Percentiles rank a stretch among this genome's conserved stretches.
Conservation (phyloP, 2,888 invertebrate genomes). For the Coenonympha arcania region DNA sequence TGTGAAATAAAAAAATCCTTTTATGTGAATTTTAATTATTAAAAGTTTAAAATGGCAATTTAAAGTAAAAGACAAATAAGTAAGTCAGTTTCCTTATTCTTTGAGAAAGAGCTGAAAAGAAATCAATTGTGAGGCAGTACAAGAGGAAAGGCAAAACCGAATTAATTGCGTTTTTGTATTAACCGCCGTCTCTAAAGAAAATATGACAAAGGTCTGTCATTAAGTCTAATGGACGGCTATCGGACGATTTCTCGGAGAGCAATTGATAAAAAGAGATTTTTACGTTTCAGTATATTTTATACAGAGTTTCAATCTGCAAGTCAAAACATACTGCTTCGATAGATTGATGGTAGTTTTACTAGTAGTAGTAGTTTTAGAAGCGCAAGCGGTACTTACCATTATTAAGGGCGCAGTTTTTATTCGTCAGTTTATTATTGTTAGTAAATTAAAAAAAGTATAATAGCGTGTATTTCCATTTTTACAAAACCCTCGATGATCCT, state of each 20-base stretch:
- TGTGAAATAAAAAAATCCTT: no score
- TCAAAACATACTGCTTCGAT: no score
- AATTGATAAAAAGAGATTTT: background rate
- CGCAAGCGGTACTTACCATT: no score
- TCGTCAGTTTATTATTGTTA: no score
- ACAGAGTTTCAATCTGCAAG: background rate
- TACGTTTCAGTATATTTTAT: background rate
- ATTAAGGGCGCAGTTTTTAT: no score
- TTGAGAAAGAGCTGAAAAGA: background rate
- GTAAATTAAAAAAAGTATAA: no score
- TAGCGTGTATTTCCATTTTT: no score
- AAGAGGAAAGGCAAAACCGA: background rate
- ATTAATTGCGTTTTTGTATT: conserved; percentile 4
- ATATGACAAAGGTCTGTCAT: conserved; percentile 4
- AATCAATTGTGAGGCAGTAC: background rate
- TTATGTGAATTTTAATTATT: no score
- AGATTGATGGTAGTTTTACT: no score
- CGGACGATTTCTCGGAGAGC: background rate
- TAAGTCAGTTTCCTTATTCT: background rate
- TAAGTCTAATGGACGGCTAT: conserved; percentile 1
- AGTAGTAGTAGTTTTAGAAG: no score
- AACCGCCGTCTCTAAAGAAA: conserved; percentile 4
- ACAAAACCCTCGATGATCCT: no score
- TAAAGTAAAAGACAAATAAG: background rate
- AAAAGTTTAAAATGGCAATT: no score